Conservation (phyloP, 2,888 invertebrate genomes). For the Dryobotodes eremita region DNA sequence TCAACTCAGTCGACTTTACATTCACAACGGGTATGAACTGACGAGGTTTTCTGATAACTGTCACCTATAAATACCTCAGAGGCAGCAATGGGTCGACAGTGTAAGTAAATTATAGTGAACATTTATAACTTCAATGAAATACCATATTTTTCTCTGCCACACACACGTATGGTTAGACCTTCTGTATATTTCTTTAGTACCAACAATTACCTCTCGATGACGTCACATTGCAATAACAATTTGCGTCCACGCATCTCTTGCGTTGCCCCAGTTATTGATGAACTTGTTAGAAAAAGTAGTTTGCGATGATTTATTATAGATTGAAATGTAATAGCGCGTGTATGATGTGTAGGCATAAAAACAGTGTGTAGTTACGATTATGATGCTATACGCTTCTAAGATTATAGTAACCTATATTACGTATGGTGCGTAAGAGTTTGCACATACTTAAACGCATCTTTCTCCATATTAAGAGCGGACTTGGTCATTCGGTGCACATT, state of each 20-base stretch:
- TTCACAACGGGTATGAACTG: too few species aligned
- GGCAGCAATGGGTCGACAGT: background rate
- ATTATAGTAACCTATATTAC: background rate
- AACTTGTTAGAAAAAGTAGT: constrained; percentile 42
- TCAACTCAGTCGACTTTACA: background rate
- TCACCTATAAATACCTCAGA: background rate
- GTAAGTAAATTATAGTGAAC: background rate
- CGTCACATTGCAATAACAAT: constrained; percentile 46
- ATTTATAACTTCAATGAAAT: background rate
- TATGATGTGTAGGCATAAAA: constrained; percentile 11
- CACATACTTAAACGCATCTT: background rate
- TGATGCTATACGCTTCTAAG: background rate
- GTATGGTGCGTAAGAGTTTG: constrained; percentile 1
- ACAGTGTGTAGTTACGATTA: background rate
- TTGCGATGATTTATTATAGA: constrained; percentile 31
- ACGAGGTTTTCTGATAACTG: too few species aligned
- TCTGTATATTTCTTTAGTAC: constrained; percentile 3
- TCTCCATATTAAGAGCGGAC: background rate
- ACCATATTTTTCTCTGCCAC: background rate
- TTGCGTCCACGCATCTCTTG: constrained; percentile 50
- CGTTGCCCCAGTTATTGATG: constrained; percentile 40
- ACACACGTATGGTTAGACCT: background rate
- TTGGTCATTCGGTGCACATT: background rate
- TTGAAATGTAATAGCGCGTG: constrained; percentile 13
- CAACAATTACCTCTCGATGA: constrained; percentile 38